Conservation (phyloP, 2,888 invertebrate species). For the Leptogaster cylindrica region DNA sequence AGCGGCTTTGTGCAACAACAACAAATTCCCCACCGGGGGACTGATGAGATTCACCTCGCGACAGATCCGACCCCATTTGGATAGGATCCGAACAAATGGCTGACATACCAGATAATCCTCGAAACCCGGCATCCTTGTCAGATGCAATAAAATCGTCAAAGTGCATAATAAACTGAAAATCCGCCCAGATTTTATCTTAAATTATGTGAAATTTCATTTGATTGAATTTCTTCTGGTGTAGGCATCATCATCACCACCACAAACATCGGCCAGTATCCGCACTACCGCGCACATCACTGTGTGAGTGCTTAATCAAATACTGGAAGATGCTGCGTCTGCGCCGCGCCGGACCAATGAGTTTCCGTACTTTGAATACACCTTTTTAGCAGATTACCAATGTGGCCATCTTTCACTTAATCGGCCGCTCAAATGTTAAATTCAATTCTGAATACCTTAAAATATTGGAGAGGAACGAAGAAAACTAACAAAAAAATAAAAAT, state of each 20-base stretch:
- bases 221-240: conserved; percentile 43
- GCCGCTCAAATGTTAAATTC: conserved; percentile 19
- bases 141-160: conserved; percentile 46
- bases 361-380: conserved; percentile 4
- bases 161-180: conserved; percentile 46
- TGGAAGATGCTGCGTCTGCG: too few relatives aligned
- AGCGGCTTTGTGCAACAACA: too few relatives aligned
- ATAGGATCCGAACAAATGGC: conserved; percentile 43
- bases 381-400: conserved; percentile 28
- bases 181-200: conserved; percentile 47
- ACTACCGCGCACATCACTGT: background rate
- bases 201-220: conserved; percentile 45
- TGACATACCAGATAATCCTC: conserved; percentile 40
- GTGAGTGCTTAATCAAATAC: too few relatives aligned
- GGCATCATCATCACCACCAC: conserved; percentile 16
- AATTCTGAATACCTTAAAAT: conserved; percentile 22
- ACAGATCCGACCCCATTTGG: too few relatives aligned
- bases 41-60: too few relatives aligned
- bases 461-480: background rate
- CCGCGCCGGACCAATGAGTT: background rate
- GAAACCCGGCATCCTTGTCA: background rate
- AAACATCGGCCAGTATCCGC: too few relatives aligned
- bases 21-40: too few relatives aligned
- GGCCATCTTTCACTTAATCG: conserved; percentile 41
- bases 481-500: background rate